phyloP scores from a whole-genome alignment of 1,140 invertebrate genomes.

The Thrips palmi region DNA sequence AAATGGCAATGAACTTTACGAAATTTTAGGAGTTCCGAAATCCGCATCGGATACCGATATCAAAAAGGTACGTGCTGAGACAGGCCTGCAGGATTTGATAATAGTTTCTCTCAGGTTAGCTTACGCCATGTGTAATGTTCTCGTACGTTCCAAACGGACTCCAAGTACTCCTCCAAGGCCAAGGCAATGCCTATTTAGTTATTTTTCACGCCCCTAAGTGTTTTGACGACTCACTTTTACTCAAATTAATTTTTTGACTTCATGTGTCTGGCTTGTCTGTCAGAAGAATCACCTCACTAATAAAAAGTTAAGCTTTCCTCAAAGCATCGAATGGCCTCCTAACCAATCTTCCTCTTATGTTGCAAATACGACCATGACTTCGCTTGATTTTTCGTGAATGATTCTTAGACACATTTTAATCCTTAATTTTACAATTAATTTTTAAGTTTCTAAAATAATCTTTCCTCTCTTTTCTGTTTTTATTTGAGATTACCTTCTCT shows the following conservation, averaged over 20 bases:
- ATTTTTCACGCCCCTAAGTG: slow-evolving; percentile 1
- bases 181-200: background rate
- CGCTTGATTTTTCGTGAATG: too few relatives aligned
- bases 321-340: too few relatives aligned
- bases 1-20: slow-evolving; percentile 65
- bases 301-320: too few relatives aligned
- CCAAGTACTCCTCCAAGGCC: background rate
- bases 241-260: background rate
- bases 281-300: too few relatives aligned
- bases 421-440: too few relatives aligned
- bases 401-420: too few relatives aligned
- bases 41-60: slow-evolving; percentile 62
- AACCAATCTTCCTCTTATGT: too few relatives aligned
- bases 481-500: background rate
- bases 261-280: too few relatives aligned
- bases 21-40: slow-evolving; percentile 56
- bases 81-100: slow-evolving; percentile 1
- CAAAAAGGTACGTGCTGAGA: slow-evolving; percentile 50
- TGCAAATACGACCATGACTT: too few relatives aligned
- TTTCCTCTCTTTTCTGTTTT: too few relatives aligned
- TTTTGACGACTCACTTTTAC: background rate
- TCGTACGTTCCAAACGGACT: background rate
- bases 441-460: too few relatives aligned
- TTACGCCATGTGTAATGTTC: slow-evolving; percentile 4
- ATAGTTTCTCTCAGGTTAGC: background rate